phyloP scores from a whole-genome alignment of 2,888 invertebrate genomes.

The Caenorhabditis panamensis region DNA sequence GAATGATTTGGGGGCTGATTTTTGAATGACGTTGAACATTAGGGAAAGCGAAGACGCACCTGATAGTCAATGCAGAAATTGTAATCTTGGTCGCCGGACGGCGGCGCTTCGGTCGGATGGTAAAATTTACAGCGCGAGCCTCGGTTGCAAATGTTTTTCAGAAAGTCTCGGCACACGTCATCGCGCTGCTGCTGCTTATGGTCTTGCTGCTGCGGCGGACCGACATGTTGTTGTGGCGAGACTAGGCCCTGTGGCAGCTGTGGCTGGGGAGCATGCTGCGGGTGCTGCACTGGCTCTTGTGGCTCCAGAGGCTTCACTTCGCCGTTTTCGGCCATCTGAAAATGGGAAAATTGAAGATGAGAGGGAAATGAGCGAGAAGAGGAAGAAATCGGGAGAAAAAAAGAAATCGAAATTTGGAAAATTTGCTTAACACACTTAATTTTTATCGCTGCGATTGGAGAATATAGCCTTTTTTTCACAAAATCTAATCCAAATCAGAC shows the following conservation, averaged over 20 bases:
- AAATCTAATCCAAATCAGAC: no score
- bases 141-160: constrained; percentile 85
- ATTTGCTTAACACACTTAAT: no score
- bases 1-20: not conserved
- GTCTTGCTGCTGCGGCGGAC: constrained; percentile 1
- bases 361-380: no score
- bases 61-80: constrained; percentile 85
- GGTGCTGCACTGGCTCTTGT: not conserved
- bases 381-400: no score
- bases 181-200: constrained; percentile 49
- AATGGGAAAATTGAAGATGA: constrained; percentile 9
- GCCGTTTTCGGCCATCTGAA: constrained; percentile 54
- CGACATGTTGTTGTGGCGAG: constrained; percentile 5
- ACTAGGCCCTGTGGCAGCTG: not conserved
- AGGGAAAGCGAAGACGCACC: constrained; percentile 62
- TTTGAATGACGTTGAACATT: not conserved
- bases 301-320: constrained; percentile 27
- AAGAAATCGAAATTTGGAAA: no score
- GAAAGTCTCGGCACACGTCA: constrained; percentile 85
- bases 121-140: constrained; percentile 85
- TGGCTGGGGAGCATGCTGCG: not conserved
- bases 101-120: constrained; percentile 82
- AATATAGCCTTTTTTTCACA: no score
- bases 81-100: constrained; percentile 78
- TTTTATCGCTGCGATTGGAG: no score